Conservation (phyloP, 2,888 invertebrate species). For the Hydroisotoma schaefferi region DNA sequence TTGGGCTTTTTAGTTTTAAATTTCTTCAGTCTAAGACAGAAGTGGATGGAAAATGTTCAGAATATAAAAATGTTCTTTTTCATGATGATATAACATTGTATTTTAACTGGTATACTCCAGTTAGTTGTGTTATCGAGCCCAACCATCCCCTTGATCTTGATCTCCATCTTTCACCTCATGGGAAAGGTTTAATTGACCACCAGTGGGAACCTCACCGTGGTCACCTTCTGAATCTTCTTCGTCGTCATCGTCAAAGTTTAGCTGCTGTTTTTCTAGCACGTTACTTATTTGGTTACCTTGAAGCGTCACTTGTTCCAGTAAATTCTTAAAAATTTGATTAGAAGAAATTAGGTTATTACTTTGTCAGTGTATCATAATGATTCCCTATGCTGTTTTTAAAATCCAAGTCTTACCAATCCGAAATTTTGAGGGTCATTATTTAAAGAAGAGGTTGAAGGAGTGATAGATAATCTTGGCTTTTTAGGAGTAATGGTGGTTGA, state of each 20-base stretch:
- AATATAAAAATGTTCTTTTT: neutral
- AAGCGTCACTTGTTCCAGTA: slow-evolving; percentile 40
- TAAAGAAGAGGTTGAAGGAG: slow-evolving; percentile 43
- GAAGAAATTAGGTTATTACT: slow-evolving; percentile 1
- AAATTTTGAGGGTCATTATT: slow-evolving; percentile 44
- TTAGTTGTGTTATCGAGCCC: slow-evolving; percentile 39
- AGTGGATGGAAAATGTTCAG: slow-evolving; percentile 10
- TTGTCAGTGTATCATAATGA: too few species aligned
- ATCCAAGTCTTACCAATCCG: slow-evolving; percentile 39
- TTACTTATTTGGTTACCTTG: slow-evolving; percentile 41
- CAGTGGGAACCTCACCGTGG: too few species aligned
- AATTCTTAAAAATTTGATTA: slow-evolving; percentile 21
- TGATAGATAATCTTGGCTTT: slow-evolving; percentile 45
- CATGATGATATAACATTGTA: slow-evolving; percentile 1
- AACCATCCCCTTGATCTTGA: slow-evolving; percentile 42
- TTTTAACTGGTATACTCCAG: neutral
- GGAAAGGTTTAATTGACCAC: slow-evolving; percentile 33
- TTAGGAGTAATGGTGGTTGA: slow-evolving; percentile 54
- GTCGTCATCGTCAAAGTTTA: slow-evolving; percentile 43
- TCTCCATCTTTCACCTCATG: slow-evolving; percentile 31
- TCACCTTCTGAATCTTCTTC: slow-evolving; percentile 46
- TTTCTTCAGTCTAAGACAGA: too few species aligned
- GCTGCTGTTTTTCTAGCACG: slow-evolving; percentile 40
- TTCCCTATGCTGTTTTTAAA: too few species aligned
- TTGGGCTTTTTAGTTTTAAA: too few species aligned